phyloP scores from a whole-genome alignment of 2,113 vertebrate genomes.

The Prionailurus bengalensis region DNA sequence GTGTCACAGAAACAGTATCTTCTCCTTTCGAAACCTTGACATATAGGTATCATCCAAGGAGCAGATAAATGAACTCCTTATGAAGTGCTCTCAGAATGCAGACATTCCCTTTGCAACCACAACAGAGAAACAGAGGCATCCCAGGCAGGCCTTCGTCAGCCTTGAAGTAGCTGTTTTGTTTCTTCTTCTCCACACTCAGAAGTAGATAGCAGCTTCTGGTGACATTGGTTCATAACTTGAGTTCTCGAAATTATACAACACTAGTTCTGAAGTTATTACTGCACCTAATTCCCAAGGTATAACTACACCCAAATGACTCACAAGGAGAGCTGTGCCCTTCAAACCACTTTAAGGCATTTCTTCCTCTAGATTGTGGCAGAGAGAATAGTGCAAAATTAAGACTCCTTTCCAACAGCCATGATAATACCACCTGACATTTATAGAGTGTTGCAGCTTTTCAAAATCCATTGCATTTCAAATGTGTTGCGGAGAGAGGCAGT shows the following conservation, averaged over 20 bases:
- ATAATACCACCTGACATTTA: neutral
- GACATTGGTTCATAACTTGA: neutral
- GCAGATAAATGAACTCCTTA: neutral
- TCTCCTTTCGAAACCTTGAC: slow-evolving; percentile 28
- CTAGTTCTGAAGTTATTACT: slow-evolving; percentile 37
- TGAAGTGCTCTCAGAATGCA: slow-evolving; percentile 39
- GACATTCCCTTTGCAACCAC: neutral
- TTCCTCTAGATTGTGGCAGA: neutral
- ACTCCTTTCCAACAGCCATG: neutral
- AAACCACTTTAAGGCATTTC: neutral
- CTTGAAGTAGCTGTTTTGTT: slow-evolving; percentile 64
- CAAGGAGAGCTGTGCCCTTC: neutral
- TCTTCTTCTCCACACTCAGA: slow-evolving; percentile 6
- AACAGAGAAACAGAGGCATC: neutral
- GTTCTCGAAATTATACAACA: slow-evolving; percentile 26
- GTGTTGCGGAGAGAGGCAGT: neutral
- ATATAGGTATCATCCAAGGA: neutral
- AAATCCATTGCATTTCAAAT: neutral
- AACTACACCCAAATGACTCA: neutral
- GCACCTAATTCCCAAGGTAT: neutral
- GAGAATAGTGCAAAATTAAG: neutral
- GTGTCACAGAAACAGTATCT: neutral
- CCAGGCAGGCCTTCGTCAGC: neutral
- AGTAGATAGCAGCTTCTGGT: slow-evolving; percentile 52
- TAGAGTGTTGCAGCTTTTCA: neutral